phyloP scores from a whole-genome alignment of 2,888 invertebrate genomes.

The Ptychoptera contaminata region DNA sequence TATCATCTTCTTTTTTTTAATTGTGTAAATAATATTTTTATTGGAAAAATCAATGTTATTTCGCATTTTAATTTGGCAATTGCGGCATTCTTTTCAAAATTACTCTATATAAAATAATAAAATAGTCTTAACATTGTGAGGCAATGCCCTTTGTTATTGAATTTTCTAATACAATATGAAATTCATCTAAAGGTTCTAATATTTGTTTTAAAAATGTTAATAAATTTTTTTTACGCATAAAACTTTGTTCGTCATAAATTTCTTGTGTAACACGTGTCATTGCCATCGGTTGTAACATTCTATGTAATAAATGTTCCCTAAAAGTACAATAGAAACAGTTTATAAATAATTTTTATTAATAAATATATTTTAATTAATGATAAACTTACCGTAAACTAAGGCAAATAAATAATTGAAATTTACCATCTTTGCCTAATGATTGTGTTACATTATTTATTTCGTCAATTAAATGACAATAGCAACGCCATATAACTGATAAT shows the following conservation, averaged over 20 bases:
- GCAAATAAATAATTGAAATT: slow-evolving; percentile 93
- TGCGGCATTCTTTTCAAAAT: neutral
- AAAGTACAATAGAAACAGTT: slow-evolving; percentile 14
- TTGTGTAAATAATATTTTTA: neutral
- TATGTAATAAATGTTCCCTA: slow-evolving; percentile 78
- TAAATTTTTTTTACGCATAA: slow-evolving; percentile 72
- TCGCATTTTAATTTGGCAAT: neutral
- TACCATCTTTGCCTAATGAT: slow-evolving; percentile 81
- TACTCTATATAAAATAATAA: neutral
- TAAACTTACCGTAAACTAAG: slow-evolving; percentile 66
- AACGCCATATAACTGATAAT: slow-evolving; percentile 61
- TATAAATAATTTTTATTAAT: neutral
- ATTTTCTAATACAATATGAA: slow-evolving; percentile 73
- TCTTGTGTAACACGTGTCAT: slow-evolving; percentile 73
- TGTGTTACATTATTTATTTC: slow-evolving; percentile 74
- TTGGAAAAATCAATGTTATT: neutral
- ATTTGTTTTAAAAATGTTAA: slow-evolving; percentile 82
- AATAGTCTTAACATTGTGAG: slow-evolving; percentile 24
- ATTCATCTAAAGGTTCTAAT: slow-evolving; percentile 76
- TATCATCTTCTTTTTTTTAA: too few relatives aligned
- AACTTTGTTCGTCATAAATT: slow-evolving; percentile 95
- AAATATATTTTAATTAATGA: neutral
- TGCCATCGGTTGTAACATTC: slow-evolving; percentile 84
- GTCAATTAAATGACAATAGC: slow-evolving; percentile 77
- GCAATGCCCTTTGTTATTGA: slow-evolving; percentile 50